These are phyloP conservation scores for Megaustenia siamemsis DNA, from an alignment of 2,888 invertebrate species.

Conservation along the genomic window DNA sequence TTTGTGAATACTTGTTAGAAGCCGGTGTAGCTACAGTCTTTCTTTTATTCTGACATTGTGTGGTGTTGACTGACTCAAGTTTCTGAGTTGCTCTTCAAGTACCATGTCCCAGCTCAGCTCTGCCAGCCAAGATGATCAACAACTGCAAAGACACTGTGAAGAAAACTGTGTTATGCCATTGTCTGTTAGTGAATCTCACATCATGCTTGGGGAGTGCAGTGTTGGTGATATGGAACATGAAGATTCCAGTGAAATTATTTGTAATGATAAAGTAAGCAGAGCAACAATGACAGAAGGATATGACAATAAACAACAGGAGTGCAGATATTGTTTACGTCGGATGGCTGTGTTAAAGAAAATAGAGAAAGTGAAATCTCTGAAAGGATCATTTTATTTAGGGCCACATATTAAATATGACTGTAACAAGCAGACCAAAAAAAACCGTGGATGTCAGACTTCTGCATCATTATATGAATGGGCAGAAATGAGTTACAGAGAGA, in stretches of 20 bases:
- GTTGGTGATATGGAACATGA: neutral
- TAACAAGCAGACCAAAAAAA: neutral
- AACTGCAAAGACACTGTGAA: neutral
- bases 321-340: slow-evolving; percentile 45
- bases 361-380: slow-evolving; percentile 39
- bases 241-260: neutral
- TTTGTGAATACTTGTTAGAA: too few species aligned
- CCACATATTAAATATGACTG: neutral
- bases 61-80: too few species aligned
- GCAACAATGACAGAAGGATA: slow-evolving; percentile 36
- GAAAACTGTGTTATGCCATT: neutral
- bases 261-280: slow-evolving; percentile 23
- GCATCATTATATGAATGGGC: slow-evolving; percentile 45
- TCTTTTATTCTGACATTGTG: too few species aligned
- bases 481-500: slow-evolving; percentile 46
- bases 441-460: slow-evolving; percentile 43
- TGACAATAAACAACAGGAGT: neutral
- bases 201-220: neutral
- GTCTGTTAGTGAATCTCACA: neutral
- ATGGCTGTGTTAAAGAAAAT: slow-evolving; percentile 36
- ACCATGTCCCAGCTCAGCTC: too few species aligned
- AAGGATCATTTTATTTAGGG: neutral
- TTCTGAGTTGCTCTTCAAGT: too few species aligned
- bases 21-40: too few species aligned
- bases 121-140: neutral